Evolutionary conservation across 2,113 vertebrate genomes (phyloP), one percentile per base, ranked within the genome.

Genomic region (Anarrhichthys ocellatus): DNA sequence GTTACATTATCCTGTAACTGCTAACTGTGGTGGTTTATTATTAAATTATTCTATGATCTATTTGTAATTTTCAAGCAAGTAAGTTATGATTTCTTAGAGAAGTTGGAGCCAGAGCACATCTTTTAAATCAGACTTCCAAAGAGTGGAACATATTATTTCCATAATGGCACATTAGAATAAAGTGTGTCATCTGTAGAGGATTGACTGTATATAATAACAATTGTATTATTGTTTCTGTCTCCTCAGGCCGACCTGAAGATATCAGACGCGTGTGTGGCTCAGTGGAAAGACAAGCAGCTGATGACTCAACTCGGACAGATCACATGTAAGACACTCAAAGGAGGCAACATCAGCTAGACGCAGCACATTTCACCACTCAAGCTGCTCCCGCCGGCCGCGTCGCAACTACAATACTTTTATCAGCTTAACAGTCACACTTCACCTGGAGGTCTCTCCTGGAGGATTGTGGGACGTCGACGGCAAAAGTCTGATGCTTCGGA

Each of bases 251-350:
- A 99, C 90, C 96, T 99, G 92, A 94, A 85, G 18, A 69, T 98
- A 80, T 98, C 98, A 0, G 96, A 96, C 4, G 95, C 96, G 22
- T 96, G 94, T 56, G 82, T 94, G 0, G 98, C 97, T 42, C 97
- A 98, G 90, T 99, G 98, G 98, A 97, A 97, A 90, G 95, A 97
- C 88, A 96, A 90, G 34, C 93, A 95, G 67, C 96, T 99, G 91
- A 95, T 97, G 95, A 99, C 97, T 85, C 98, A 97, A 93, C 95
- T 97, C 73, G 98, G 98, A 65, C 89, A 73, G 4, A 74, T 99
- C 87, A 98, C 96, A 29, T 99, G 98, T 93, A 97, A 97, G 94
- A 97, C 96, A 10, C 95, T 99, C 44, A 97, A 94, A 93, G 97
- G 97, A n/a, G 98, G 96, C 15, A 97, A 90, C 94, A 98, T 99